Conservation (phyloP, 2,113 vertebrate genomes). For the Panthera tigris region DNA sequence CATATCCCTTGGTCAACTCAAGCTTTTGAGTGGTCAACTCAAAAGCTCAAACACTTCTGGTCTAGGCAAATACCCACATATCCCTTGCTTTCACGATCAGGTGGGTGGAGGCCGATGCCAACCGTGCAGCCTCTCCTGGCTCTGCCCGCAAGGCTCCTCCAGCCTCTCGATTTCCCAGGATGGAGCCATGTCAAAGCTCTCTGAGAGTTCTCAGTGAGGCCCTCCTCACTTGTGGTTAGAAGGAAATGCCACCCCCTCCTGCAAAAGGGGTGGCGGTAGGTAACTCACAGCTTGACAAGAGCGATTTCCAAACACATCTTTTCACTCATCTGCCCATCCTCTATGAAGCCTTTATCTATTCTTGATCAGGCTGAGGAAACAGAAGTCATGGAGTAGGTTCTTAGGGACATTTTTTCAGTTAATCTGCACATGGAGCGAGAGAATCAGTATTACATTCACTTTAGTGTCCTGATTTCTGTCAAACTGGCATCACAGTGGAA, state of each 20-base stretch:
- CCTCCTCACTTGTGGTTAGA: neutral
- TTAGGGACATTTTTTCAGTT: neutral
- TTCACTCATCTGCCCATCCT: neutral
- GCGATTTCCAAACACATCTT: neutral
- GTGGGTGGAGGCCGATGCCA: neutral
- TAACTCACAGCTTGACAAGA: neutral
- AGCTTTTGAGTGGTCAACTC: no score
- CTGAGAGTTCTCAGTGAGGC: neutral
- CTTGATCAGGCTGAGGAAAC: neutral
- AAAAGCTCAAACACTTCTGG: no score
- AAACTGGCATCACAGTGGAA: neutral
- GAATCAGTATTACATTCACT: neutral
- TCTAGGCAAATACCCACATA: no score
- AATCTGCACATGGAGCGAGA: neutral
- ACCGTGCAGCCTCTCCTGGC: accelerated
- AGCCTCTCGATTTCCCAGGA: neutral
- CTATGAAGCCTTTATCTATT: neutral
- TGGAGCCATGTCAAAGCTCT: neutral
- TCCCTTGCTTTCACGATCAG: neutral
- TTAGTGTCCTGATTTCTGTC: neutral
- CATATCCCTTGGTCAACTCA: neutral
- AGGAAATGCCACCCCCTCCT: neutral
- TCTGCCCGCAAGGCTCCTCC: neutral
- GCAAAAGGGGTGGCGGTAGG: neutral
- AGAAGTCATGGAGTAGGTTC: neutral